Evolutionary conservation across 1,140 invertebrate species (phyloP).

Genomic region (Neotoxoptera formosana): DNA sequence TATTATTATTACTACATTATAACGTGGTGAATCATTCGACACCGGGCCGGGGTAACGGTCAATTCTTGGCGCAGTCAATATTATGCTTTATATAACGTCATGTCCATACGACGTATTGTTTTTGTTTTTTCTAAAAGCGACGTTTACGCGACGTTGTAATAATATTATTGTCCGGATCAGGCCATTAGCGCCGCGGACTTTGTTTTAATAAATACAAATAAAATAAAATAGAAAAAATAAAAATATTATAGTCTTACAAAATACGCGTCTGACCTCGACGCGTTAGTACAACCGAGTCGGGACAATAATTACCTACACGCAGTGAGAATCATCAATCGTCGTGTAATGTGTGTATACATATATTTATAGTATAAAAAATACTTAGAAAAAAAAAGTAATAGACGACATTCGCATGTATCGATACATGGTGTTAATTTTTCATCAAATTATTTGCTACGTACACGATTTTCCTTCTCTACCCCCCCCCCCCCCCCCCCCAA

Average conservation of each 20-base stretch:
- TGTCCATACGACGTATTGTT: too few species aligned
- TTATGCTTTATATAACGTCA: background rate
- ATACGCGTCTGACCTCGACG: background rate
- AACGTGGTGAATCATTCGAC: conserved; percentile 24
- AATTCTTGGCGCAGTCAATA: background rate
- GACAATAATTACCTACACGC: background rate
- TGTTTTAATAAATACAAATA: too few species aligned
- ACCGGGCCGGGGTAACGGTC: background rate
- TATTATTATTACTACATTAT: conserved; percentile 5
- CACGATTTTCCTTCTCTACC: background rate
- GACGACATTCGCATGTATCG: background rate
- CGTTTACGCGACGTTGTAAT: background rate
- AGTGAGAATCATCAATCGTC: background rate
- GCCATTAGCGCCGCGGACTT: too few species aligned
- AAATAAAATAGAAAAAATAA: too few species aligned
- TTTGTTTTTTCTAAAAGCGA: too few species aligned
- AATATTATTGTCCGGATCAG: too few species aligned
- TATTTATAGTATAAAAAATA: background rate
- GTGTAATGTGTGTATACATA: too few species aligned
- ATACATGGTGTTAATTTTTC: background rate
- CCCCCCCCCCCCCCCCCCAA: too few species aligned
- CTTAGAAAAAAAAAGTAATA: background rate
- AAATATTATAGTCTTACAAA: background rate
- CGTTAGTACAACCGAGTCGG: background rate
- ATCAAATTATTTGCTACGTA: background rate